A percentile compares a stretch with the other conserved stretches of the same genome.
Evolutionary conservation across 2,888 invertebrate genomes (phyloP).

Genomic region (Pollenia labialis): DNA sequence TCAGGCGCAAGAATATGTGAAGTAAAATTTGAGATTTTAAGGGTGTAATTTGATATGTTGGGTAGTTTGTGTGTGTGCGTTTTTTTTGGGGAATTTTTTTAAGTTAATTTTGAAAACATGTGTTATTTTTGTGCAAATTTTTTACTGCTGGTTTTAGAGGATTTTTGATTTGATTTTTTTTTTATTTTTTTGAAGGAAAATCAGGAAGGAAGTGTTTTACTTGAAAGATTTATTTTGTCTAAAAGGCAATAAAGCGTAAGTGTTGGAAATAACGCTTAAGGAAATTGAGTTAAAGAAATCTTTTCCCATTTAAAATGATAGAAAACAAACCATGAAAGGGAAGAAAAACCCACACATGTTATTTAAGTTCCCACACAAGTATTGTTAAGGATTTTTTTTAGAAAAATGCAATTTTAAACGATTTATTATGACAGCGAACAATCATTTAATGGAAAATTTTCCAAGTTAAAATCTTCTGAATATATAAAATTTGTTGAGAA

Average conservation of each 20-base stretch:
- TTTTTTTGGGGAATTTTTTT: constrained; percentile 41
- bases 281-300: constrained; percentile 51
- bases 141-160: constrained; percentile 43
- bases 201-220: constrained; percentile 54
- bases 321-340: not conserved
- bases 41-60: constrained; percentile 67
- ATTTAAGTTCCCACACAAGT: not conserved
- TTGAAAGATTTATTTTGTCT: constrained; percentile 51
- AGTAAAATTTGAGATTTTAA: constrained; percentile 39
- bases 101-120: constrained; percentile 35
- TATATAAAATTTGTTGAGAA: too few relatives aligned
- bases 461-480: not conserved
- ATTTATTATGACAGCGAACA: too few relatives aligned
- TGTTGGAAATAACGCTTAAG: constrained; percentile 68
- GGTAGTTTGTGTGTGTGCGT: not conserved
- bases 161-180: not conserved
- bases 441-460: not conserved
- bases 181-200: constrained; percentile 17
- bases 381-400: too few relatives aligned
- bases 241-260: constrained; percentile 72
- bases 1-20: constrained; percentile 49
- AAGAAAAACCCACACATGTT: not conserved
- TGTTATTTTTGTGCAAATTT: constrained; percentile 58
- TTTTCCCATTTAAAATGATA: not conserved
- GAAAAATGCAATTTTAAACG: too few relatives aligned